Percentiles rank a stretch among this genome's conserved stretches.
Evolutionary conservation across 2,888 invertebrate genomes (phyloP).

Genomic region (Drosophila nr. perissopoda): DNA sequence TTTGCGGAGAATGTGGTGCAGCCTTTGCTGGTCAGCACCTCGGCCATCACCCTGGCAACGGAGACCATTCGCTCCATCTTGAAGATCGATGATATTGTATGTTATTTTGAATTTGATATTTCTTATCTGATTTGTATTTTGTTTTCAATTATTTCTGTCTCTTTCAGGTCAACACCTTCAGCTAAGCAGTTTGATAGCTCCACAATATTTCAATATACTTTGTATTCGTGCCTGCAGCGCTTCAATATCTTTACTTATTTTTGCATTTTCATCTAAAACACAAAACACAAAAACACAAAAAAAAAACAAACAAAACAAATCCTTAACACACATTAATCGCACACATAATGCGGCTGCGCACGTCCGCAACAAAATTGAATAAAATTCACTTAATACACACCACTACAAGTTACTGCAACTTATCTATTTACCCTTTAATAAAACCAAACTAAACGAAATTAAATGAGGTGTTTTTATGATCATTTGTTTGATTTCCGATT

Average conservation of each 20-base stretch:
- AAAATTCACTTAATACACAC: conserved; percentile 68
- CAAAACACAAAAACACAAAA: conserved; percentile 13
- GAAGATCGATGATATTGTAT: conserved; percentile 99
- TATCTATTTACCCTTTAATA: conserved; percentile 63
- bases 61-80: conserved; percentile 99
- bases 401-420: conserved; percentile 43
- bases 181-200: conserved; percentile 59
- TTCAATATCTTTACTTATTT: conserved; percentile 48
- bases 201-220: conserved; percentile 8
- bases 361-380: conserved; percentile 57
- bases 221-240: conserved; percentile 41
- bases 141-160: not conserved
- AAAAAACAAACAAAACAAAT: conserved; percentile 22
- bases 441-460: conserved; percentile 29
- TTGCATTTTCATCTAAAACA: conserved; percentile 62
- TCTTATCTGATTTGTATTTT: not conserved
- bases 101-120: conserved; percentile 36
- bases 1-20: conserved; percentile 98
- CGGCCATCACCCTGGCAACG: conserved; percentile 96
- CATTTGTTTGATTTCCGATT: not conserved
- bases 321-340: conserved; percentile 40
- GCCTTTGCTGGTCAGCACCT: conserved; percentile 97
- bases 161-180: conserved; percentile 79
- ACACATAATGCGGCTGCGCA: conserved; percentile 46
- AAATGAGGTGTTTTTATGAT: not conserved